Evolutionary conservation across 2,113 vertebrate species (phyloP), one percentile per base, ranked within the genome.

Genomic region (Campylomormyrus numenius): DNA sequence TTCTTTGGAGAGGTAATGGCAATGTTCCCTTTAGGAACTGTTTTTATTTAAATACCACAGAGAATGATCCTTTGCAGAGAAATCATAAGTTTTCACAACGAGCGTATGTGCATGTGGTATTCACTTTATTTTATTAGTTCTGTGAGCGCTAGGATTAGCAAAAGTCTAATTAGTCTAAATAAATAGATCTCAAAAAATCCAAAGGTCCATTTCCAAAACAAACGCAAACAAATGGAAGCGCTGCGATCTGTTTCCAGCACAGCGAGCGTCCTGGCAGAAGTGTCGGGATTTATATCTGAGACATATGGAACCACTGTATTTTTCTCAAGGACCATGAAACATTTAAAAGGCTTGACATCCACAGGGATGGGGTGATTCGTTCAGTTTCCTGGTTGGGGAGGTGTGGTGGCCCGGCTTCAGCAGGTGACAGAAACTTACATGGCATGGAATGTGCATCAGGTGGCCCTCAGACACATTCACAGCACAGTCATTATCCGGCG

Each of bases 261-360:
- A 46, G 21, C 3, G 39, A 5, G 86, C 17, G 21, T 74, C 80
- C 91, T 93, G 92, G 92, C 88, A 91, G 91, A 92, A 85, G 80
- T 93, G 88, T 53, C 1, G 49, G 90, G 50, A 89, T 92, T 52
- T 92, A 90, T 94, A 94, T 93, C 94, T 92, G 94, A 93, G 90
- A n/a, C 90, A 90, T 93, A 31, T 85, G 91, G 93, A 92, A 90
- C 89, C 74, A 88, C 88, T 89, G 90, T 90, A 46, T 42, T 39
- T 62, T 88, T 45, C 90, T 91, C 93, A 90, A 91, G 91, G 90
- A 93, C 92, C 90, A 91, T 91, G 93, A 90, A 42, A 74, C 7
- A 62, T 74, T 88, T 90, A 85, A 88, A 91, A 91, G 92, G 93
- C 88, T 3, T 92, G 94, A 94, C 94, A 94, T 90, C 1, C 0